A percentile compares a stretch with the other conserved stretches of the same genome.
Evolutionary conservation across 1,140 invertebrate species (phyloP).

Genomic region (Battus philenor): DNA sequence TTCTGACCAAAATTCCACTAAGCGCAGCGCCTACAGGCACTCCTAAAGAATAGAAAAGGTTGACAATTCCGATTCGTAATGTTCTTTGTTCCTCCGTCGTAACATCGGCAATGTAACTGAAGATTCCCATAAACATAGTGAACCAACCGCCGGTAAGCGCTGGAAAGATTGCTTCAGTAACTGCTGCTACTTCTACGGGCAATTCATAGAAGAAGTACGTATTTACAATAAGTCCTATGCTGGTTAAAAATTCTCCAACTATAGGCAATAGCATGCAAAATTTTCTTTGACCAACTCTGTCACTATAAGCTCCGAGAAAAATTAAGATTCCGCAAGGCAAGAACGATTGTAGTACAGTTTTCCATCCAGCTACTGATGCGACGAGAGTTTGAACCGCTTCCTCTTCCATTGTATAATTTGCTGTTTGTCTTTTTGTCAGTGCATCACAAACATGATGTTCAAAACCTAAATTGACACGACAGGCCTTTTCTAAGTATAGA

Average conservation of each 20-base stretch:
- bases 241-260: slow-evolving; percentile 86
- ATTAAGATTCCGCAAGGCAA: slow-evolving; percentile 85
- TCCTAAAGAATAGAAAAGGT: slow-evolving; percentile 87
- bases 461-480: slow-evolving; percentile 85
- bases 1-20: slow-evolving; percentile 82
- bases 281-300: slow-evolving; percentile 84
- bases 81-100: slow-evolving; percentile 88
- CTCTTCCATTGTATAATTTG: slow-evolving; percentile 83
- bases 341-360: slow-evolving; percentile 85
- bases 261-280: slow-evolving; percentile 90
- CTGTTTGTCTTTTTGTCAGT: slow-evolving; percentile 81
- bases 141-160: slow-evolving; percentile 90
- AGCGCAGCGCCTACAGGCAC: slow-evolving; percentile 87
- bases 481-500: slow-evolving; percentile 89
- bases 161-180: slow-evolving; percentile 86
- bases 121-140: slow-evolving; percentile 92
- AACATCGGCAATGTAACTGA: slow-evolving; percentile 92
- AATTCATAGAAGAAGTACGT: slow-evolving; percentile 86
- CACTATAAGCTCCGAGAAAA: slow-evolving; percentile 88
- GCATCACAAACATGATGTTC: slow-evolving; percentile 83
- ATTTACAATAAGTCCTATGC: slow-evolving; percentile 85
- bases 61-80: slow-evolving; percentile 88
- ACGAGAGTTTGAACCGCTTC: slow-evolving; percentile 85
- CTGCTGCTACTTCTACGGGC: slow-evolving; percentile 86
- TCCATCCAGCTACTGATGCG: slow-evolving; percentile 87